A percentile compares a stretch with the other conserved stretches of the same genome.
phyloP scores from a whole-genome alignment of 2,888 invertebrate genomes.

The Ferrisia virgata region DNA sequence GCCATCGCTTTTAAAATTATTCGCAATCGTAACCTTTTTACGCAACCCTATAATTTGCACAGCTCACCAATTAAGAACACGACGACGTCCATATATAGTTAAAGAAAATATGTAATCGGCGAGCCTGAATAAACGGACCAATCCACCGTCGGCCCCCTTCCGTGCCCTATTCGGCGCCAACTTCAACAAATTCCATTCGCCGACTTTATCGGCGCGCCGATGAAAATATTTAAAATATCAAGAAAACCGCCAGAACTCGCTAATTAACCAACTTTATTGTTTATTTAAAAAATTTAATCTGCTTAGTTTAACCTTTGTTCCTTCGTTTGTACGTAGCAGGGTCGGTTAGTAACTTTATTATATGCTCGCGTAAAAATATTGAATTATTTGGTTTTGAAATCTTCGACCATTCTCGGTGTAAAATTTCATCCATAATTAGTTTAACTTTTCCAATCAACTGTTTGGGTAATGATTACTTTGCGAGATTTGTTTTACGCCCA shows the following conservation, averaged over 20 bases:
- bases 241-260: neutral
- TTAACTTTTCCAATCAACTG: neutral
- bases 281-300: neutral
- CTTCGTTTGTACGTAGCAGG: neutral
- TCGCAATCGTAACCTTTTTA: constrained; percentile 12
- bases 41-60: constrained; percentile 21
- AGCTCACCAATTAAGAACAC: constrained; percentile 13
- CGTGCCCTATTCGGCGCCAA: neutral
- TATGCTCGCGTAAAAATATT: neutral
- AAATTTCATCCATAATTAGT: neutral
- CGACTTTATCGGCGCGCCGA: neutral
- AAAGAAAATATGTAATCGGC: neutral
- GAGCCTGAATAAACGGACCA: neutral
- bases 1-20: neutral
- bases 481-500: neutral
- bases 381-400: neutral
- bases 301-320: neutral
- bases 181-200: neutral
- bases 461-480: neutral
- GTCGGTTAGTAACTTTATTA: neutral
- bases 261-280: constrained; percentile 5
- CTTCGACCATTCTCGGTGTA: neutral
- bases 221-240: neutral
- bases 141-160: neutral
- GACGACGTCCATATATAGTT: constrained; percentile 7